Evolutionary conservation across 2,797 vertebrate species (phyloP).

Genomic region (Chanos chanos): DNA sequence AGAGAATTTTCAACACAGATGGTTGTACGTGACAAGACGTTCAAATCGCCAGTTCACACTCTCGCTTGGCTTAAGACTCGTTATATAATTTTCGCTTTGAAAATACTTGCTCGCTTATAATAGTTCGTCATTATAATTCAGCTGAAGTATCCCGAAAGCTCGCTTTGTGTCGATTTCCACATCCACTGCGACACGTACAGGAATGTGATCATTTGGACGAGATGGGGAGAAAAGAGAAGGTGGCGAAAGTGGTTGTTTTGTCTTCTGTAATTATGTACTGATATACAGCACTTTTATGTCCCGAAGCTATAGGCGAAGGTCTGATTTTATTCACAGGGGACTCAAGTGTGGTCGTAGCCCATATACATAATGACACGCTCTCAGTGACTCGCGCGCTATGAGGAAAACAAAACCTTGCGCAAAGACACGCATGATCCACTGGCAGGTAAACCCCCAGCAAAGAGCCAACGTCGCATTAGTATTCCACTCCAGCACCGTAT

Average conservation of each 20-base stretch:
- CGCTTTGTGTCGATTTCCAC: too few relatives aligned
- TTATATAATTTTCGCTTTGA: too few relatives aligned
- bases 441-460: conserved; percentile 56
- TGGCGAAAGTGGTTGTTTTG: conserved; percentile 3
- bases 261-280: conserved; percentile 20
- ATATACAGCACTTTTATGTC: conserved; percentile 39
- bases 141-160: too few relatives aligned
- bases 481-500: conserved; percentile 65
- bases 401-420: conserved; percentile 47
- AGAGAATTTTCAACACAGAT: too few relatives aligned
- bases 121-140: too few relatives aligned
- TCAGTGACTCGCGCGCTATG: background rate
- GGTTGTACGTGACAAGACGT: too few relatives aligned
- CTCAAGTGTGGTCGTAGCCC: background rate
- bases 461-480: conserved; percentile 60
- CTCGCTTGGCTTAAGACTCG: too few relatives aligned
- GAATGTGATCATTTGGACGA: background rate
- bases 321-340: conserved; percentile 20
- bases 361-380: conserved; percentile 17
- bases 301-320: conserved; percentile 13
- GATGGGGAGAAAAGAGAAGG: background rate
- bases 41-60: too few relatives aligned
- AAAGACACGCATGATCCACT: conserved; percentile 60
- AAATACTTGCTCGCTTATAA: too few relatives aligned
- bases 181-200: background rate